These are phyloP conservation scores for Drosophila mimetica DNA, from an alignment of 2,888 invertebrate genomes.

Conservation along the genomic window DNA sequence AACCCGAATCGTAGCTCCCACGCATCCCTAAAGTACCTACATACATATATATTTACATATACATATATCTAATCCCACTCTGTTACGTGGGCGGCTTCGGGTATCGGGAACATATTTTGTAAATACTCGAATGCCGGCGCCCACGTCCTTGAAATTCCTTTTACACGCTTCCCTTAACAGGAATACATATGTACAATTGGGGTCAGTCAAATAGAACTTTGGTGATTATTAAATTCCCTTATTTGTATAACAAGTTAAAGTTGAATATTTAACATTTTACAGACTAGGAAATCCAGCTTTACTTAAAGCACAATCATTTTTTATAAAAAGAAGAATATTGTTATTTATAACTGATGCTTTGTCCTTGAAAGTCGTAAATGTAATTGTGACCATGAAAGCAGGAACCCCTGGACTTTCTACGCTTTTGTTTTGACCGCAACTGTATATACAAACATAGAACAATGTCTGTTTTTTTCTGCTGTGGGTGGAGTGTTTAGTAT, in stretches of 20 bases:
- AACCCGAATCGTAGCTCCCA: constrained; percentile 35
- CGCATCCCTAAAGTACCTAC: constrained; percentile 25
- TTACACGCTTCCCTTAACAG: constrained; percentile 15
- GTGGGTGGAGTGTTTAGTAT: neutral
- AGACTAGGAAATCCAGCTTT: no score
- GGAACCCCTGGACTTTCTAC: neutral
- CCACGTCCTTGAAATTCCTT: constrained; percentile 74
- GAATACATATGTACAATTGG: constrained; percentile 9
- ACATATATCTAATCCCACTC: constrained; percentile 9
- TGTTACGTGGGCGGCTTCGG: constrained; percentile 52
- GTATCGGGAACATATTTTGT: constrained; percentile 42
- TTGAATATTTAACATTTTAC: no score
- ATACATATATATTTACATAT: neutral
- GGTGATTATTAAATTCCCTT: neutral
- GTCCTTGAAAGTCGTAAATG: no score
- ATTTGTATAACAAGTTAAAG: no score
- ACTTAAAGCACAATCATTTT: no score
- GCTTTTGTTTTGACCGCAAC: neutral
- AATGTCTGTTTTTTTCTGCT: constrained; percentile 11
- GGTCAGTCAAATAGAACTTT: neutral
- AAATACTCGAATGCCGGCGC: constrained; percentile 66
- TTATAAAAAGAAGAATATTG: no score
- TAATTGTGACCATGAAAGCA: neutral
- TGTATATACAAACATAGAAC: constrained; percentile 2
- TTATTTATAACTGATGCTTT: no score